Conservation (phyloP, 1,140 invertebrate species). For the Heliconius himera region DNA sequence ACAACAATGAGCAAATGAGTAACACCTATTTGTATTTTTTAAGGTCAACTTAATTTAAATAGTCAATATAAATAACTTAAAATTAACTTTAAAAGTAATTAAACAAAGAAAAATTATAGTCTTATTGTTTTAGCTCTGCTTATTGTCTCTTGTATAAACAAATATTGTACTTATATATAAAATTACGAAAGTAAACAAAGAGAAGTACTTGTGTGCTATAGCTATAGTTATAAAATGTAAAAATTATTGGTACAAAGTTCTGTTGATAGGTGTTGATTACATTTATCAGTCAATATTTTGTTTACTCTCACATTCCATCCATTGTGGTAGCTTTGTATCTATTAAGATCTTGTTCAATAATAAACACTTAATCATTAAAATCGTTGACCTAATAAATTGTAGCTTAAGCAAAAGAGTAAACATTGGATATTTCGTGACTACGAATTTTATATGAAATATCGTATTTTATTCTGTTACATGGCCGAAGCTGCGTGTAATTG, state of each 20-base stretch:
- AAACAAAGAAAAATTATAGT: neutral
- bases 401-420: neutral
- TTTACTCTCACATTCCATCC: neutral
- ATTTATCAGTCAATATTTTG: neutral
- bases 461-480: neutral
- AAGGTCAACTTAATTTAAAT: constrained; percentile 4
- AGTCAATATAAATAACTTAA: neutral
- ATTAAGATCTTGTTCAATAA: neutral
- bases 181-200: neutral
- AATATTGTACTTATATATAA: neutral
- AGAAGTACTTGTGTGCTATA: neutral
- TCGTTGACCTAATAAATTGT: constrained; percentile 5
- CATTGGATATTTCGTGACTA: neutral
- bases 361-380: constrained; percentile 10
- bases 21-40: neutral
- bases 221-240: neutral
- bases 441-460: neutral
- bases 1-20: neutral
- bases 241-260: neutral
- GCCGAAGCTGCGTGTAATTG: no score
- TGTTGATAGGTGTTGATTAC: neutral
- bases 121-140: neutral
- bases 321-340: neutral
- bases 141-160: neutral
- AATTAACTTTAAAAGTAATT: neutral